Conservation (phyloP, 2,888 invertebrate species). For the Limnephilus marmoratus region DNA sequence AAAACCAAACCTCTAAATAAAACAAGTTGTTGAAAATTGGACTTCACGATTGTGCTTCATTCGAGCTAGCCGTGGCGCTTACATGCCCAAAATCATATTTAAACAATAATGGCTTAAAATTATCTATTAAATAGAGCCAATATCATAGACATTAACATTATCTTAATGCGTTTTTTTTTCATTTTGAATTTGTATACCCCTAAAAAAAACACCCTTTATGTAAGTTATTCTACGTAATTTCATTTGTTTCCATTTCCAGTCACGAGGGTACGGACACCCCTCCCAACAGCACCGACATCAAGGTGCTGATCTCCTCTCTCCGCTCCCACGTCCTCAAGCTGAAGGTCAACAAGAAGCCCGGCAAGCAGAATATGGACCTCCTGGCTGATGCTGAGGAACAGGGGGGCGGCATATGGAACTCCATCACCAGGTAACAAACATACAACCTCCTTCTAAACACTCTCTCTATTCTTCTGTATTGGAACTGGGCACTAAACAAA, state of each 20-base stretch:
- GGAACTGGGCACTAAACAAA: background rate
- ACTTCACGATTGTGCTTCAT: too few species aligned
- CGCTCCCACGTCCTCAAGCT: slow-evolving; percentile 94
- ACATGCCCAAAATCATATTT: too few species aligned
- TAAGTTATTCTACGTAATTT: background rate
- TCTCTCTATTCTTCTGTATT: too few species aligned
- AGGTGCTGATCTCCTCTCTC: slow-evolving; percentile 89
- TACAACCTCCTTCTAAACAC: background rate
- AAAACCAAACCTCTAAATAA: too few species aligned
- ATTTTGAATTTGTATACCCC: too few species aligned
- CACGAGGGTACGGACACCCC: slow-evolving; percentile 88
- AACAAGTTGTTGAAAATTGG: too few species aligned
- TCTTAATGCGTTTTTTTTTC: too few species aligned
- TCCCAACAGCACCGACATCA: slow-evolving; percentile 82
- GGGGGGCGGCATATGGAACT: slow-evolving; percentile 91
- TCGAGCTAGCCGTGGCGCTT: too few species aligned
- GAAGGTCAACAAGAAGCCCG: slow-evolving; percentile 93
- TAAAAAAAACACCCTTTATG: too few species aligned
- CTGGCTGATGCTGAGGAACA: slow-evolving; percentile 87
- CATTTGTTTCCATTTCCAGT: slow-evolving; percentile 71
- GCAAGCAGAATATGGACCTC: slow-evolving; percentile 90
- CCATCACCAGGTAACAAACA: slow-evolving; percentile 87
- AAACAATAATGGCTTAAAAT: too few species aligned
- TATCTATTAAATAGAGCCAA: too few species aligned
- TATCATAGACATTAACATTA: too few species aligned